Evolutionary conservation across 2,113 vertebrate genomes (phyloP).

Genomic region (Shinisaurus crocodilurus): DNA sequence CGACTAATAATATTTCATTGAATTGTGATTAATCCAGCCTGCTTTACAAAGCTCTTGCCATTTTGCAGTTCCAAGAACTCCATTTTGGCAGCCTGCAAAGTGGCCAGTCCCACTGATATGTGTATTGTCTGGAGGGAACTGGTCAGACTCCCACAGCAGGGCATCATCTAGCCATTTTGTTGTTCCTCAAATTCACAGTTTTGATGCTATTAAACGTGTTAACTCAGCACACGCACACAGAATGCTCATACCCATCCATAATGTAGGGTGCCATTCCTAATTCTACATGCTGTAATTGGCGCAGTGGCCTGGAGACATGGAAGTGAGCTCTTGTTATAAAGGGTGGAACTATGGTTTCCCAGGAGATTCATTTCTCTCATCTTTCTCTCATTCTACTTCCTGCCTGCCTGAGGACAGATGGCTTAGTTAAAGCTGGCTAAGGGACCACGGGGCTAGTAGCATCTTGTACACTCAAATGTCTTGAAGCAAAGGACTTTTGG

Average conservation of each 20-base stretch:
- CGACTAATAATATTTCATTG: conserved; percentile 25
- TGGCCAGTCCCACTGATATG: background rate
- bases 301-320: background rate
- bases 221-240: no score
- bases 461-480: background rate
- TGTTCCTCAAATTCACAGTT: background rate
- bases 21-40: background rate
- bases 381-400: background rate
- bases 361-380: background rate
- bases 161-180: background rate
- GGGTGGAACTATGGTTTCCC: background rate
- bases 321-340: background rate
- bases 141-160: background rate
- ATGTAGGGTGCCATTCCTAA: background rate
- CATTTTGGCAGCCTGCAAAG: background rate
- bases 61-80: background rate
- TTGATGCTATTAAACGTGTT: background rate
- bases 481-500: background rate
- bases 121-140: background rate
- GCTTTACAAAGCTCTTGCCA: background rate
- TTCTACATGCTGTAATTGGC: background rate
- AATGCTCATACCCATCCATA: background rate
- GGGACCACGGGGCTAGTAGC: background rate
- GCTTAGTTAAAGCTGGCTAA: background rate
- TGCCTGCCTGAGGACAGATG: background rate